Conservation (phyloP, 1,140 invertebrate genomes). For the Capitella teleta region DNA sequence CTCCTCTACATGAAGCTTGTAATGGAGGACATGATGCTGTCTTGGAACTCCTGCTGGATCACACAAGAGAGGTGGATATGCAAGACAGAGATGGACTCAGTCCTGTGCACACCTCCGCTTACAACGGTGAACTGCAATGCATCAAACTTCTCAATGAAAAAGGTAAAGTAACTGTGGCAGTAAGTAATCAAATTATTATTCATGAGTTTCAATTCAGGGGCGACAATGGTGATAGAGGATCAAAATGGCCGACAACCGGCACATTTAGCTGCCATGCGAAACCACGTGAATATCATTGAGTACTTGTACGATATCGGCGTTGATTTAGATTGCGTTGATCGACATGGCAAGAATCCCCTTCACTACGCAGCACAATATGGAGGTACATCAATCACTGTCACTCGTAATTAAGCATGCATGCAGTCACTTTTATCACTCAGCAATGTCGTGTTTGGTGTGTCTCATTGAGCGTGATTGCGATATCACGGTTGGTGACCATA, state of each 20-base stretch:
- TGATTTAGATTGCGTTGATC: conserved; percentile 24
- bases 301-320: conserved; percentile 27
- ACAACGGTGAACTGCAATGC: conserved; percentile 29
- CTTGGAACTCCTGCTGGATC: conserved; percentile 19
- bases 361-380: conserved; percentile 35
- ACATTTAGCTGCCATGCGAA: conserved; percentile 31
- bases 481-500: conserved; percentile 30
- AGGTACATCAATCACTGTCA: conserved; percentile 15
- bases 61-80: conserved; percentile 20
- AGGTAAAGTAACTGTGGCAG: no score
- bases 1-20: conserved; percentile 31
- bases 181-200: neutral
- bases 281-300: conserved; percentile 25
- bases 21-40: conserved; percentile 26
- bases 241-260: conserved; percentile 24
- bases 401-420: neutral
- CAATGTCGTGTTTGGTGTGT: conserved; percentile 17
- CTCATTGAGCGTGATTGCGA: conserved; percentile 37
- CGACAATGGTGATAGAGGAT: conserved; percentile 23
- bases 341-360: conserved; percentile 25
- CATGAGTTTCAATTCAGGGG: conserved; percentile 28
- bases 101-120: conserved; percentile 28
- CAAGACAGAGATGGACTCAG: conserved; percentile 27
- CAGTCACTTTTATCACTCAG: conserved; percentile 1
- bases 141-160: conserved; percentile 22